Conservation (phyloP, 2,888 invertebrate species). For the Tenthredo scrophulariae region DNA sequence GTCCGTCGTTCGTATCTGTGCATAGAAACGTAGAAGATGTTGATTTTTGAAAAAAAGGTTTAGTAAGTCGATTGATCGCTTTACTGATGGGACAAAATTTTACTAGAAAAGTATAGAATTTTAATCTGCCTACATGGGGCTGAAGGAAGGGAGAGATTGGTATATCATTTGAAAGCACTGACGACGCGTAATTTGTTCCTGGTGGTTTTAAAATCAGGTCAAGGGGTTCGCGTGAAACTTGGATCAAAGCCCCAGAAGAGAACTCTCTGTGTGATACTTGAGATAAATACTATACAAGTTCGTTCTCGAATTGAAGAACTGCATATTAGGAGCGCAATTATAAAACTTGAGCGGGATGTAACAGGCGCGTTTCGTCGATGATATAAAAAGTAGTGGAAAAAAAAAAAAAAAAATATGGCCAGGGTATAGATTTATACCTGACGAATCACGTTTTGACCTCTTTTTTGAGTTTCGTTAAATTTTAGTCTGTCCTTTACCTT, state of each 20-base stretch:
- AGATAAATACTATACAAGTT: constrained; percentile 8
- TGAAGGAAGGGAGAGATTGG: background rate
- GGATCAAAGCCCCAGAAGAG: background rate
- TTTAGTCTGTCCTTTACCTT: too few species aligned
- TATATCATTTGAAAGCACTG: background rate
- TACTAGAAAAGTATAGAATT: background rate
- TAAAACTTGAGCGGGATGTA: background rate
- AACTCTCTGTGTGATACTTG: constrained; percentile 1
- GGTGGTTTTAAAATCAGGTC: constrained; percentile 17
- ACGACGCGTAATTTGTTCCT: background rate
- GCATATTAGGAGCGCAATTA: background rate
- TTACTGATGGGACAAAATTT: background rate
- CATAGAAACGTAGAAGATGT: background rate
- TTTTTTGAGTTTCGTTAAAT: background rate
- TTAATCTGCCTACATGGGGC: background rate
- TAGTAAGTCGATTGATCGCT: background rate
- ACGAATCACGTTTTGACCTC: background rate
- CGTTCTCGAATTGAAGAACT: constrained; percentile 1
- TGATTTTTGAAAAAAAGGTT: background rate
- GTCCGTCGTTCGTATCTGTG: too few species aligned
- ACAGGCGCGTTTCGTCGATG: background rate
- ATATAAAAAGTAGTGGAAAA: background rate
- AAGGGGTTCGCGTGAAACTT: background rate
- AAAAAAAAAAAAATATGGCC: background rate
- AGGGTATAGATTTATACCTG: too few species aligned